Evolutionary conservation across 1,140 invertebrate genomes (phyloP).

Genomic region (Prorops nasuta): DNA sequence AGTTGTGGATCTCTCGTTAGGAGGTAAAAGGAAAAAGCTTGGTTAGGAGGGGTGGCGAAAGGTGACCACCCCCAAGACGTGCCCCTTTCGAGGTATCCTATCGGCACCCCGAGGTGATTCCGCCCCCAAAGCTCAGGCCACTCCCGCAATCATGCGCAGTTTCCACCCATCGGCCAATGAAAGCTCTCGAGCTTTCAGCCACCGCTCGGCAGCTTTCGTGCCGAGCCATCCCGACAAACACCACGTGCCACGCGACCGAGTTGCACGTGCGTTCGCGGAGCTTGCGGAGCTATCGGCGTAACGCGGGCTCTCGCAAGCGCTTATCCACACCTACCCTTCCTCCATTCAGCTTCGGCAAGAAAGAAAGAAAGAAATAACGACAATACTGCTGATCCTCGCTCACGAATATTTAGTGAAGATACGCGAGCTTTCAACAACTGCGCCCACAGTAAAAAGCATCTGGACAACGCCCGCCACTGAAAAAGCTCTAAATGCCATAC

Average conservation of each 20-base stretch:
- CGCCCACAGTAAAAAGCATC: too few species aligned
- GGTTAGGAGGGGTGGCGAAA: slow-evolving; percentile 18
- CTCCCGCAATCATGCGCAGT: slow-evolving; percentile 53
- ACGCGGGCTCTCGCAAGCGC: slow-evolving; percentile 8
- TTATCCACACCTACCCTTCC: too few species aligned
- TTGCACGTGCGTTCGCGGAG: slow-evolving; percentile 49
- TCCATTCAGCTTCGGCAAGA: too few species aligned
- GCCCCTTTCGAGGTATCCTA: slow-evolving; percentile 43
- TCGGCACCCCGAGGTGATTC: slow-evolving; percentile 42
- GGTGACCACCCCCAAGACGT: slow-evolving; percentile 44
- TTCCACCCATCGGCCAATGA: slow-evolving; percentile 52
- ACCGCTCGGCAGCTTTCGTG: slow-evolving; percentile 32
- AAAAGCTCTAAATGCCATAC: too few species aligned
- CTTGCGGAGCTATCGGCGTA: slow-evolving; percentile 26
- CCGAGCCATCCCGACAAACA: slow-evolving; percentile 47
- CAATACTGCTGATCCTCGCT: too few species aligned
- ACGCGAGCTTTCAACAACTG: too few species aligned
- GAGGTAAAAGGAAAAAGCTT: slow-evolving; percentile 34
- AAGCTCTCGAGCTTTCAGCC: slow-evolving; percentile 38
- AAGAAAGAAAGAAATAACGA: too few species aligned
- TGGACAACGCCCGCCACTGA: too few species aligned
- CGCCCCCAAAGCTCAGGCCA: slow-evolving; percentile 42
- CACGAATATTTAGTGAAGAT: too few species aligned
- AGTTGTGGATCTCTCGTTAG: slow-evolving; percentile 14
- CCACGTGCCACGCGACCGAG: slow-evolving; percentile 53